Evolutionary conservation across 2,888 invertebrate species (phyloP).

Genomic region (Amphimallon solstitiale): DNA sequence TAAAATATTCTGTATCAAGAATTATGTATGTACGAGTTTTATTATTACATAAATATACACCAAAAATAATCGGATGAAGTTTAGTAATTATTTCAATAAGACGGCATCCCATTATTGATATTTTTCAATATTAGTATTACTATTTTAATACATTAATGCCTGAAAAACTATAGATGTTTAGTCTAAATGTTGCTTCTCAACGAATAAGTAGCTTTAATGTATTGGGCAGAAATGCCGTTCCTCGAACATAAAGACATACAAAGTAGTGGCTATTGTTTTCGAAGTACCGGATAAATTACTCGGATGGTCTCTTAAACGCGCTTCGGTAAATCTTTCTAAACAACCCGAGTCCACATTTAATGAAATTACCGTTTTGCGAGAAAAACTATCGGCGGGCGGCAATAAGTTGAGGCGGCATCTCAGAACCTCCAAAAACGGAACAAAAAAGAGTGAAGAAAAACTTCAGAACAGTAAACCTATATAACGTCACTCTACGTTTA

Average conservation of each 20-base stretch:
- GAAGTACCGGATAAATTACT: slow-evolving; percentile 28
- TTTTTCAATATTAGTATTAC: too few species aligned
- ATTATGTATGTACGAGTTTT: too few species aligned
- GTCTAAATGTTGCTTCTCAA: too few species aligned
- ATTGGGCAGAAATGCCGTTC: background rate
- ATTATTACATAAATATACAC: too few species aligned
- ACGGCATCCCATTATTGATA: too few species aligned
- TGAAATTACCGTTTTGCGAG: slow-evolving; percentile 33
- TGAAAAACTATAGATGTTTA: too few species aligned
- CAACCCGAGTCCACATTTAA: slow-evolving; percentile 28
- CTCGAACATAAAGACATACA: slow-evolving; percentile 11
- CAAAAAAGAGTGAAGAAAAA: slow-evolving; percentile 28
- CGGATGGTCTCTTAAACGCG: slow-evolving; percentile 6
- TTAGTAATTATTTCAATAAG: too few species aligned
- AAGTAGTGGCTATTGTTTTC: slow-evolving; percentile 23
- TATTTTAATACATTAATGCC: too few species aligned
- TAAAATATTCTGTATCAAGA: too few species aligned
- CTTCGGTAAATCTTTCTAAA: slow-evolving; percentile 27
- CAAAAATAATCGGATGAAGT: too few species aligned
- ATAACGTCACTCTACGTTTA: slow-evolving; percentile 42
- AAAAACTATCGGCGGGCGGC: slow-evolving; percentile 33
- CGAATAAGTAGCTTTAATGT: too few species aligned
- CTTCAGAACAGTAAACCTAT: slow-evolving; percentile 40
- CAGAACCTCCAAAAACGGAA: background rate
- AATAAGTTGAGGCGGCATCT: slow-evolving; percentile 30